Percentiles rank a stretch among this genome's conserved stretches.
Evolutionary conservation across 1,140 invertebrate species (phyloP).

Genomic region (Hirudo medicinalis): DNA sequence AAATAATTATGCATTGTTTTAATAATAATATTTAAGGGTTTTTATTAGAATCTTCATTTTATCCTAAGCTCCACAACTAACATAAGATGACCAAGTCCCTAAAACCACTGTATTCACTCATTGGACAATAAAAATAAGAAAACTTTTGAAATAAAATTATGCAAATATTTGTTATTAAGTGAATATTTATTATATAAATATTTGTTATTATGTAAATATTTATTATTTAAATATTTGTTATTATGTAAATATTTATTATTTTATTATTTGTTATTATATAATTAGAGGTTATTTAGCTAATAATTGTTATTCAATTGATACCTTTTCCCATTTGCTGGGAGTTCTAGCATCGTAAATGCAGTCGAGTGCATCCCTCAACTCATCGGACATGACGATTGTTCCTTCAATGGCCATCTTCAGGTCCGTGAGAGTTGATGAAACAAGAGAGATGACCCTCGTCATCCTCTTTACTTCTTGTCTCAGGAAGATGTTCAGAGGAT

Average conservation of each 20-base stretch:
- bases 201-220: no score
- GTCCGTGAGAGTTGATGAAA: constrained; percentile 67
- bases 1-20: not conserved
- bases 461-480: constrained; percentile 84
- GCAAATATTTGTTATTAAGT: no score
- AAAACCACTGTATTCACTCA: not conserved
- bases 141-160: no score
- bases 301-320: constrained; percentile 41
- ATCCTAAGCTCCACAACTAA: not conserved
- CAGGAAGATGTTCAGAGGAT: constrained; percentile 55
- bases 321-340: constrained; percentile 77
- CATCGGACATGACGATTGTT: constrained; percentile 45
- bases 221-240: no score
- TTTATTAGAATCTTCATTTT: constrained; percentile 67
- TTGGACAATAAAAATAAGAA: no score
- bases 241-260: no score
- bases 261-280: no score
- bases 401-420: constrained; percentile 88
- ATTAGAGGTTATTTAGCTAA: no score
- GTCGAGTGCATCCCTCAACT: constrained; percentile 70
- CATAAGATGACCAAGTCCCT: not conserved
- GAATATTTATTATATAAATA: no score
- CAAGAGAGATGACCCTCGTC: constrained; percentile 66
- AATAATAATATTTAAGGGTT: not conserved
- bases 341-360: constrained; percentile 90